These are phyloP conservation scores for Schizopygopsis malacanthus DNA, from an alignment of 2,797 vertebrate species.

Conservation along the genomic window DNA sequence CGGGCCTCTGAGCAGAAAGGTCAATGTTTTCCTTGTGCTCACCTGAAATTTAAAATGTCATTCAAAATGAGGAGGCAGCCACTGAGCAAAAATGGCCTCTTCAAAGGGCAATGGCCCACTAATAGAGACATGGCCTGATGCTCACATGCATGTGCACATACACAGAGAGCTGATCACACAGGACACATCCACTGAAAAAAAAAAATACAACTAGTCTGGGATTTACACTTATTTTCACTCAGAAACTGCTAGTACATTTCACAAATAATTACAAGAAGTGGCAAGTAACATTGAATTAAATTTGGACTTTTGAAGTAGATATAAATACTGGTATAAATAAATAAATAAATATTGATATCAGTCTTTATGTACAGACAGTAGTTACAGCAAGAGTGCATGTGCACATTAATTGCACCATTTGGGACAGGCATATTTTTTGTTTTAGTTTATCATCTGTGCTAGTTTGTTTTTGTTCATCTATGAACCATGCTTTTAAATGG, in stretches of 20 bases:
- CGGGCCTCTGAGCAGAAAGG: conserved; percentile 73
- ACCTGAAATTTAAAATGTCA: conserved; percentile 69
- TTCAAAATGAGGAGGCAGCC: conserved; percentile 47
- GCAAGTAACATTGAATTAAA: neutral
- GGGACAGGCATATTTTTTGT: neutral
- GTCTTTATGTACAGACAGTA: neutral
- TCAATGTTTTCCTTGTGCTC: conserved; percentile 68
- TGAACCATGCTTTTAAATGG: neutral
- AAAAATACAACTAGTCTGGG: neutral
- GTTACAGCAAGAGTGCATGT: neutral
- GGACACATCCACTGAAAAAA: neutral
- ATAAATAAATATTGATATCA: too few relatives aligned
- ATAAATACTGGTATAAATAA: neutral
- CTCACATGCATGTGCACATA: conserved; percentile 29
- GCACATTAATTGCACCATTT: neutral
- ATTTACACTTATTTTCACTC: neutral
- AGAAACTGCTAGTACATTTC: neutral
- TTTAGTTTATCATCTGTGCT: neutral
- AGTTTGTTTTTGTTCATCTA: neutral
- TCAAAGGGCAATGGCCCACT: conserved; percentile 61
- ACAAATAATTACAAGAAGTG: neutral
- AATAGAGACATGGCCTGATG: conserved; percentile 51
- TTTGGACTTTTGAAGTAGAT: neutral
- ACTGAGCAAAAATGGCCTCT: conserved; percentile 38
- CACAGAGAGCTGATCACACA: neutral